Percentiles rank a stretch among this genome's conserved stretches.
Conservation (phyloP, 2,888 invertebrate genomes). For the Poecilobothrus nobilitatus region DNA sequence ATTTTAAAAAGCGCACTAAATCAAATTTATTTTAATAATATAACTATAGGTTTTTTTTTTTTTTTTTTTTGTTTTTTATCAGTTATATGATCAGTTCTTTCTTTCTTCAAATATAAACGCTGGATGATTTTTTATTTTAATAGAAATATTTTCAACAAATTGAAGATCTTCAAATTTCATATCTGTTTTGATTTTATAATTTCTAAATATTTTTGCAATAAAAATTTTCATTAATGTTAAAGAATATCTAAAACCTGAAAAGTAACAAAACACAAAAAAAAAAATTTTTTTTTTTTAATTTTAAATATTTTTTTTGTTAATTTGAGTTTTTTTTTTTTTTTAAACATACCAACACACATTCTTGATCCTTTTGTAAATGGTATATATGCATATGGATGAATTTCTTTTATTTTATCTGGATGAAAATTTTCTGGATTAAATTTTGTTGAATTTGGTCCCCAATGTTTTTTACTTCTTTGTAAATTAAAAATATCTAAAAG, state of each 20-base stretch:
- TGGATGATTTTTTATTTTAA: background rate
- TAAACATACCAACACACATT: constrained; percentile 40
- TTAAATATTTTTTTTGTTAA: too few species aligned
- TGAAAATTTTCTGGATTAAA: constrained; percentile 38
- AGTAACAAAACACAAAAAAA: background rate
- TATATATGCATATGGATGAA: constrained; percentile 35
- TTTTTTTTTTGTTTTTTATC: too few species aligned
- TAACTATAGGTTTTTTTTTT: too few species aligned
- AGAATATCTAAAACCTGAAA: background rate
- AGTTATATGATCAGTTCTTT: too few species aligned
- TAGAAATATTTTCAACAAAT: constrained; percentile 7
- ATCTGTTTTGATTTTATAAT: background rate
- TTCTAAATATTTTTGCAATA: background rate
- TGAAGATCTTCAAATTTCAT: constrained; percentile 5
- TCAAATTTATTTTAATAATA: too few species aligned
- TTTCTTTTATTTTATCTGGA: constrained; percentile 17
- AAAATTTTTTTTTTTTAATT: too few species aligned
- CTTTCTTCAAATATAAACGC: background rate
- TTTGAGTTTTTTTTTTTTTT: too few species aligned
- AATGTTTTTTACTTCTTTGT: constrained; percentile 34
- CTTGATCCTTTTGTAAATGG: constrained; percentile 41
- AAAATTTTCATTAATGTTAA: background rate
- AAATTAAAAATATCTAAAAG: constrained; percentile 38
- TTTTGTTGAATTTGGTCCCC: constrained; percentile 33
- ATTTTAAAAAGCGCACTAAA: too few species aligned